Conservation (phyloP, 2,888 invertebrate genomes). For the Clitarchus hookeri region DNA sequence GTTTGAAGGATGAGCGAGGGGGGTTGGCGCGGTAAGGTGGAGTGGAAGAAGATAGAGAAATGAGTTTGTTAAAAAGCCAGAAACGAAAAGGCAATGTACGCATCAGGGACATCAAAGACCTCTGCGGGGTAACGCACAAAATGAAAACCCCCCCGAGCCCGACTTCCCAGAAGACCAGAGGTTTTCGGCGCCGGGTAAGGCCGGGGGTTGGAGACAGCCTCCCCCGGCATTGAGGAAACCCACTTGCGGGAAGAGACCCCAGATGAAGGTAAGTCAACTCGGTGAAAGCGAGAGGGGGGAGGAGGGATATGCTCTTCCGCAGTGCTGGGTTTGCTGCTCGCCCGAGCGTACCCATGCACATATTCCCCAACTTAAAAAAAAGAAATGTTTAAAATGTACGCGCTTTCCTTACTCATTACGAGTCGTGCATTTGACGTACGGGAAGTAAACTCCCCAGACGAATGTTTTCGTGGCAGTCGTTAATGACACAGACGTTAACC, state of each 20-base stretch:
- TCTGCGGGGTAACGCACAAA: conserved; percentile 24
- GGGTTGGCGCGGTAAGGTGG: conserved; percentile 24
- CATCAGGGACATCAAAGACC: conserved; percentile 56
- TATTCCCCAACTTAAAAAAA: neutral
- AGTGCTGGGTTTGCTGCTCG: neutral
- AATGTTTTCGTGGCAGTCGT: neutral
- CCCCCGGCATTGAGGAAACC: neutral
- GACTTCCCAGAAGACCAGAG: neutral
- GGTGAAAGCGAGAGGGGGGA: neutral
- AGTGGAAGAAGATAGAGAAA: conserved; percentile 47
- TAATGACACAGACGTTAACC: too few species aligned
- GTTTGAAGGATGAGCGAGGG: neutral
- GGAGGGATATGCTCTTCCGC: neutral
- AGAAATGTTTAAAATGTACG: neutral
- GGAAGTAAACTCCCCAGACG: neutral
- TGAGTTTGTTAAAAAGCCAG: conserved; percentile 58
- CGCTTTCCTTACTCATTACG: neutral
- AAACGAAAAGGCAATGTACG: conserved; percentile 55
- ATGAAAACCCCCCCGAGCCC: neutral
- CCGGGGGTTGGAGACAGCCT: conserved; percentile 16
- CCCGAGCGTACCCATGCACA: neutral
- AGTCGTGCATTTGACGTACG: neutral
- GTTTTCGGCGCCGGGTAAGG: conserved; percentile 29
- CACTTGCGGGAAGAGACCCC: neutral
- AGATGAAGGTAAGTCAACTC: neutral